phyloP scores from a whole-genome alignment of 2,797 vertebrate genomes.

The Masticophis lateralis region DNA sequence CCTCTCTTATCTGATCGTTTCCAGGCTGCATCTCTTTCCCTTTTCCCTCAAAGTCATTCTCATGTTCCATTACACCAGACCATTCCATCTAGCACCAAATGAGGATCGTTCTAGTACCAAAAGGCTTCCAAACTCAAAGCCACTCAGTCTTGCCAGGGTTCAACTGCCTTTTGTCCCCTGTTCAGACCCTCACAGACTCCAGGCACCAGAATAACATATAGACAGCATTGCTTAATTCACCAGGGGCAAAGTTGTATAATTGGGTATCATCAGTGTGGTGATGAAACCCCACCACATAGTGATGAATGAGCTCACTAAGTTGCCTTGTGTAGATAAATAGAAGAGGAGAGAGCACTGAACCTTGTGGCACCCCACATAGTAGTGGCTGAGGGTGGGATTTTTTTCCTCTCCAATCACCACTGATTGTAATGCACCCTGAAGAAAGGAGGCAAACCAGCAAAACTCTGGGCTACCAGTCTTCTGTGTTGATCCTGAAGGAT shows the following conservation, averaged over 20 bases:
- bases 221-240: background rate
- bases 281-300: background rate
- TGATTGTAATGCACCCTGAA: background rate
- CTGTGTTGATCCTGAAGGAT: background rate
- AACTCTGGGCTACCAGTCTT: background rate
- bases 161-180: background rate
- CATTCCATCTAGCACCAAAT: background rate
- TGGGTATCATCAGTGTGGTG: background rate
- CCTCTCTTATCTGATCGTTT: background rate
- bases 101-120: background rate
- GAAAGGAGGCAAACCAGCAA: background rate
- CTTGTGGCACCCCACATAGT: background rate
- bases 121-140: background rate
- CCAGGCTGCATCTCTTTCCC: background rate
- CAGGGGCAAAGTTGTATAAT: background rate
- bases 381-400: background rate
- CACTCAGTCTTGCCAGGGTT: background rate
- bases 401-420: background rate
- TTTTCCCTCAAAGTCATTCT: background rate
- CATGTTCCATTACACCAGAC: background rate
- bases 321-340: background rate
- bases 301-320: background rate
- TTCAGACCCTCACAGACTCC: background rate
- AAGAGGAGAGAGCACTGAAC: background rate
- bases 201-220: background rate